phyloP scores from a whole-genome alignment of 2,888 invertebrate species.

The Tetranychus piercei region DNA sequence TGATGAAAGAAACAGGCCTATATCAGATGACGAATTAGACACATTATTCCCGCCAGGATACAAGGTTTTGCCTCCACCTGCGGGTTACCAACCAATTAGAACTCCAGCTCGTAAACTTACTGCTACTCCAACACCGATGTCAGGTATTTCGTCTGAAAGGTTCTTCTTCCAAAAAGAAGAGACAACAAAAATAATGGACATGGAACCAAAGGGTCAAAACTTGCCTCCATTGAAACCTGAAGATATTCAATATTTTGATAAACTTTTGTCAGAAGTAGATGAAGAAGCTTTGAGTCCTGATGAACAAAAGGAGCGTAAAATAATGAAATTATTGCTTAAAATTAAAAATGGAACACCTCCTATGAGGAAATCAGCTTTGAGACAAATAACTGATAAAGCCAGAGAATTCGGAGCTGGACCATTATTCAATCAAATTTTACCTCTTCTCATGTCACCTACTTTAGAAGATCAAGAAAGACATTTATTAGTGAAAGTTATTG shows the following conservation, averaged over 20 bases:
- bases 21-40: slow-evolving; percentile 91
- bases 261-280: slow-evolving; percentile 86
- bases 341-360: slow-evolving; percentile 99
- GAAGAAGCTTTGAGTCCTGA: slow-evolving; percentile 86
- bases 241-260: slow-evolving; percentile 98
- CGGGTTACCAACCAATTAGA: slow-evolving; percentile 82
- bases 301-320: slow-evolving; percentile 93
- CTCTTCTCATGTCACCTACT: slow-evolving; percentile 97
- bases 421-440: slow-evolving; percentile 94
- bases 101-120: slow-evolving; percentile 93
- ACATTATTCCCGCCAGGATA: slow-evolving; percentile 94
- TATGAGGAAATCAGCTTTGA: slow-evolving; percentile 89
- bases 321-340: slow-evolving; percentile 91
- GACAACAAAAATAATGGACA: slow-evolving; percentile 61
- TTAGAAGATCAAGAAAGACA: slow-evolving; percentile 98
- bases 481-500: slow-evolving; percentile 93
- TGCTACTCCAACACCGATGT: slow-evolving; percentile 90
- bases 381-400: slow-evolving; percentile 97
- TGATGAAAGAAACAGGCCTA: slow-evolving; percentile 87
- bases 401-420: slow-evolving; percentile 96
- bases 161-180: slow-evolving; percentile 78
- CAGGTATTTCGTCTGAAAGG: slow-evolving; percentile 41
- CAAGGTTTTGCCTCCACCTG: slow-evolving; percentile 85
- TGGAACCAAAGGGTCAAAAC: slow-evolving; percentile 85
- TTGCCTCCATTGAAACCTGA: slow-evolving; percentile 98